Evolutionary conservation across 1,140 invertebrate species (phyloP).

Genomic region (Megalopta genalis): DNA sequence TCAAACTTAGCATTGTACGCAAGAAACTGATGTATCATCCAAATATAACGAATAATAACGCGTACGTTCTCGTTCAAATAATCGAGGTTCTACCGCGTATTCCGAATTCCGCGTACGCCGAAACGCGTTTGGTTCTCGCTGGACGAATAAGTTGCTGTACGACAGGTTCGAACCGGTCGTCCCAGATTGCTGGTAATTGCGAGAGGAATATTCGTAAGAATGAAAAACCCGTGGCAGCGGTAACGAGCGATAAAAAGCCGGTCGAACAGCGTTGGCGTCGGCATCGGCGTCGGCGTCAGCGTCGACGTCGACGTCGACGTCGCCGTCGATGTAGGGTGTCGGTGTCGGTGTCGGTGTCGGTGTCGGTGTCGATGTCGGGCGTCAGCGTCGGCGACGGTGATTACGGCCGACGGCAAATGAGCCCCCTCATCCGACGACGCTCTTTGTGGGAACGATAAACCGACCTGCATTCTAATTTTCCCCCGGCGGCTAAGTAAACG

Average conservation of each 20-base stretch:
- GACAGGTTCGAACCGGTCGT: not conserved
- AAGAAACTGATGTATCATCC: no score
- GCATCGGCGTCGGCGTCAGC: constrained; percentile 1
- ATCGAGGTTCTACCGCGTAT: no score
- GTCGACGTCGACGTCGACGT: not conserved
- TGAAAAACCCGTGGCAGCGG: not conserved
- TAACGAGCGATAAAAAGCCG: constrained; percentile 32
- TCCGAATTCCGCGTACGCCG: no score
- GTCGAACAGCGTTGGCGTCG: not conserved
- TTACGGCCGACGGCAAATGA: constrained; percentile 15
- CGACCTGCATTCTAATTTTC: constrained; percentile 40
- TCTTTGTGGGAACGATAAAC: constrained; percentile 35
- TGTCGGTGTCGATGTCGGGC: not conserved
- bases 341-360: not conserved
- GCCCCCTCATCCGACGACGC: not conserved
- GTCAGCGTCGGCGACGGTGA: constrained; percentile 19
- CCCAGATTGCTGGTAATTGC: constrained; percentile 17
- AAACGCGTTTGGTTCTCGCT: no score
- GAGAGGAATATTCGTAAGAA: constrained; percentile 21
- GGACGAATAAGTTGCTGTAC: no score
- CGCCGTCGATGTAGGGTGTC: constrained; percentile 21
- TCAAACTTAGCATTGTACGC: no score
- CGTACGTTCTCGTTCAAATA: no score
- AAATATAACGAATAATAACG: no score
- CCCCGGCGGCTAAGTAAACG: not conserved